Conservation (phyloP, 2,888 invertebrate genomes). For the Ophonus ardosiacus region DNA sequence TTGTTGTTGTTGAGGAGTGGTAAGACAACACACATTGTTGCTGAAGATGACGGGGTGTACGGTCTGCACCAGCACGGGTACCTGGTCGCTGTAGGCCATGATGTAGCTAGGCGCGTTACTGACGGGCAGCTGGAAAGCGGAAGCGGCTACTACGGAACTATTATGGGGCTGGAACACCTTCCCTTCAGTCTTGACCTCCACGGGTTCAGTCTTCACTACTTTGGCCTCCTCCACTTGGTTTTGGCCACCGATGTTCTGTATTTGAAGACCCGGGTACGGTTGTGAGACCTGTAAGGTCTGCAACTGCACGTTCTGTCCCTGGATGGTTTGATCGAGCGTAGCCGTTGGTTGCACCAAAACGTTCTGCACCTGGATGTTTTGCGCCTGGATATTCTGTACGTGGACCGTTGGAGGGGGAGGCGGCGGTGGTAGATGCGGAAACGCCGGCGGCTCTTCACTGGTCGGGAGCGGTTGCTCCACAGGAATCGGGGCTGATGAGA, state of each 20-base stretch:
- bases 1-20: background rate
- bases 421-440: constrained; percentile 66
- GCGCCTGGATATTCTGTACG: constrained; percentile 62
- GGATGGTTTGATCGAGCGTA: constrained; percentile 43
- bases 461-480: too few species aligned
- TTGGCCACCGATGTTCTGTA: constrained; percentile 51
- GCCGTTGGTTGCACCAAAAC: constrained; percentile 56
- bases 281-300: constrained; percentile 33
- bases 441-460: constrained; percentile 61
- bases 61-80: constrained; percentile 54
- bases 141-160: constrained; percentile 14
- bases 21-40: constrained; percentile 55
- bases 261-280: constrained; percentile 43
- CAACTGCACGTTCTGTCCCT: constrained; percentile 52
- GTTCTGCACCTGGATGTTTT: constrained; percentile 62
- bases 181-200: constrained; percentile 38
- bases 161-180: constrained; percentile 31
- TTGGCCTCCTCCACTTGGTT: constrained; percentile 13
- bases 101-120: constrained; percentile 48
- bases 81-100: constrained; percentile 57
- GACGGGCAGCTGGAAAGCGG: constrained; percentile 34
- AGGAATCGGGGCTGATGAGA: background rate
- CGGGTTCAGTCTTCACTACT: constrained; percentile 22
- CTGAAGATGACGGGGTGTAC: constrained; percentile 59
- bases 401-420: constrained; percentile 48